These are phyloP conservation scores for Adoxophyes honmai DNA, from an alignment of 1,140 invertebrate genomes.

Conservation along the genomic window DNA sequence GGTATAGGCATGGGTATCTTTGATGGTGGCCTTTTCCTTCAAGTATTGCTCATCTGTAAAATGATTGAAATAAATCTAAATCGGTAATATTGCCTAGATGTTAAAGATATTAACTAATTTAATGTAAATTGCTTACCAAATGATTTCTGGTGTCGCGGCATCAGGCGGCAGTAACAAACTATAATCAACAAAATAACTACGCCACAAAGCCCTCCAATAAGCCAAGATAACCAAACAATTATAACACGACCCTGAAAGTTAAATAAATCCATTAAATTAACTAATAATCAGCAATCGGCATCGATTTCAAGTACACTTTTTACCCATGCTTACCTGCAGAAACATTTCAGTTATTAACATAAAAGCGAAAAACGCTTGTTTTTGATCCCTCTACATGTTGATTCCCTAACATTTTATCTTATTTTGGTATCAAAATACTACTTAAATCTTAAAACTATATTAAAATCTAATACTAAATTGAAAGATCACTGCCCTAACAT, in stretches of 20 bases:
- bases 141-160: constrained; percentile 76
- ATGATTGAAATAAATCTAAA: not conserved
- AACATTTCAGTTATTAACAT: constrained; percentile 71
- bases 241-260: constrained; percentile 69
- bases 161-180: constrained; percentile 76
- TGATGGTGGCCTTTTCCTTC: constrained; percentile 62
- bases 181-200: constrained; percentile 73
- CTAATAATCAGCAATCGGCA: constrained; percentile 21
- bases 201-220: constrained; percentile 72
- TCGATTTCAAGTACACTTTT: constrained; percentile 36
- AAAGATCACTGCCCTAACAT: constrained; percentile 21
- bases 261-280: constrained; percentile 26
- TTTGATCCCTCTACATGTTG: constrained; percentile 49
- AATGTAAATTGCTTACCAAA: constrained; percentile 46
- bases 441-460: constrained; percentile 43
- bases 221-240: constrained; percentile 77
- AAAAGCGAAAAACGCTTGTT: constrained; percentile 55
- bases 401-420: constrained; percentile 59
- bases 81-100: no score
- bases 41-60: constrained; percentile 67
- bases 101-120: not conserved
- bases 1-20: constrained; percentile 60
- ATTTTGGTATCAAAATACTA: constrained; percentile 35
- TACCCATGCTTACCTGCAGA: constrained; percentile 51
- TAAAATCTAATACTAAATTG: constrained; percentile 28